These are phyloP conservation scores for Mohoua ochrocephala DNA, from an alignment of 2,113 vertebrate genomes.

Conservation along the genomic window DNA sequence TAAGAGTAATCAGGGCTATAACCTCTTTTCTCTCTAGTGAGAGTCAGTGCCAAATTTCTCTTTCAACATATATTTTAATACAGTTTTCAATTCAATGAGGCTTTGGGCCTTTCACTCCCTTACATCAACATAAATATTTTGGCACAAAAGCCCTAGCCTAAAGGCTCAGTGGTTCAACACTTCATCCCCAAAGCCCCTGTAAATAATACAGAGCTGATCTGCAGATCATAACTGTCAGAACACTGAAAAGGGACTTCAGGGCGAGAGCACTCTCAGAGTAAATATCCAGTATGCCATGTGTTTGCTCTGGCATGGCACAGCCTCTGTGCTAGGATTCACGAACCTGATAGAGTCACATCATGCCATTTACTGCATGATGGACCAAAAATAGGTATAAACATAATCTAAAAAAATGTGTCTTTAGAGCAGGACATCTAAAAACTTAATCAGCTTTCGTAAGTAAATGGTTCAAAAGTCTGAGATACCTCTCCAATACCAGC, in stretches of 20 bases:
- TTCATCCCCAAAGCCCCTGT: background rate
- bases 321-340: background rate
- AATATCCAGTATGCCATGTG: background rate
- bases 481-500: background rate
- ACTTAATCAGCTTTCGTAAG: background rate
- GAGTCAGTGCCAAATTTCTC: background rate
- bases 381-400: background rate
- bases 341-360: background rate
- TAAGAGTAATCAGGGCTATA: background rate
- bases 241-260: background rate
- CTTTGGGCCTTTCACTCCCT: background rate
- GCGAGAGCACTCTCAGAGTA: background rate
- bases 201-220: background rate
- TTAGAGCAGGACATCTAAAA: background rate
- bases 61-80: background rate
- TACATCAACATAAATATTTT: background rate
- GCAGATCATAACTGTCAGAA: background rate
- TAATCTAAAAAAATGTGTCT: background rate
- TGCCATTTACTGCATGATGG: background rate
- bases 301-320: background rate
- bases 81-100: background rate
- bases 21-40: background rate
- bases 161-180: background rate
- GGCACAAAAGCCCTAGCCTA: background rate
- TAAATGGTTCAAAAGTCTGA: background rate